phyloP scores from a whole-genome alignment of 1,140 invertebrate species.

The Drosophila pseudoananassae region DNA sequence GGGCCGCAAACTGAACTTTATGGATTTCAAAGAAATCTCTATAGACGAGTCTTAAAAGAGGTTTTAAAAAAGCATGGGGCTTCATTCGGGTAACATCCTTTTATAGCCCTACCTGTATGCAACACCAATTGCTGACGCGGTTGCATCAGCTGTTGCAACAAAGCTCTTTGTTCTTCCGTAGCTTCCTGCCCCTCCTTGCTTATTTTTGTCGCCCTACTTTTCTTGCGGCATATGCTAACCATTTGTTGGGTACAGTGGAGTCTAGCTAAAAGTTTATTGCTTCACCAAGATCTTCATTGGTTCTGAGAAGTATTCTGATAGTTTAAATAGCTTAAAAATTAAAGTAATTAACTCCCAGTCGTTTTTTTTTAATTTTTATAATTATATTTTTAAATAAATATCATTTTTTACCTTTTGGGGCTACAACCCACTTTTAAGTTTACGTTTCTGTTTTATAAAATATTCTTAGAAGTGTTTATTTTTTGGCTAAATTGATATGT shows the following conservation, averaged over 20 bases:
- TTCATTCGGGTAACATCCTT: neutral
- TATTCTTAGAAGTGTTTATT: too few species aligned
- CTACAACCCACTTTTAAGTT: too few species aligned
- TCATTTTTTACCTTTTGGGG: too few species aligned
- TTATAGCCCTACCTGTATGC: neutral
- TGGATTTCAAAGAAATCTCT: neutral
- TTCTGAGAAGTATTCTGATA: too few species aligned
- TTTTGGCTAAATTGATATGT: too few species aligned
- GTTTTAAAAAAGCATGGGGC: neutral
- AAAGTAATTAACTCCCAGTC: too few species aligned
- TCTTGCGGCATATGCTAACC: constrained; percentile 6
- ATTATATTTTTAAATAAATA: too few species aligned
- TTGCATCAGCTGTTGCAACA: constrained; percentile 67
- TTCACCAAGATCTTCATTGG: too few species aligned
- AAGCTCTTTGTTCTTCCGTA: constrained; percentile 13
- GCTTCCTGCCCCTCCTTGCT: constrained; percentile 3
- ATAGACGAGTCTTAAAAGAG: neutral
- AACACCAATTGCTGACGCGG: constrained; percentile 59
- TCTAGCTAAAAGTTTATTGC: neutral
- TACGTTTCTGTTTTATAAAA: too few species aligned
- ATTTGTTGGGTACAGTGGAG: constrained; percentile 5
- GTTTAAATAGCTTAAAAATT: too few species aligned
- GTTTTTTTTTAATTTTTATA: too few species aligned
- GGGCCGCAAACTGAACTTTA: neutral
- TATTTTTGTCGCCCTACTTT: constrained; percentile 15